Evolutionary conservation across 1,140 invertebrate genomes (phyloP).

Genomic region (Drosophila fuyamai): DNA sequence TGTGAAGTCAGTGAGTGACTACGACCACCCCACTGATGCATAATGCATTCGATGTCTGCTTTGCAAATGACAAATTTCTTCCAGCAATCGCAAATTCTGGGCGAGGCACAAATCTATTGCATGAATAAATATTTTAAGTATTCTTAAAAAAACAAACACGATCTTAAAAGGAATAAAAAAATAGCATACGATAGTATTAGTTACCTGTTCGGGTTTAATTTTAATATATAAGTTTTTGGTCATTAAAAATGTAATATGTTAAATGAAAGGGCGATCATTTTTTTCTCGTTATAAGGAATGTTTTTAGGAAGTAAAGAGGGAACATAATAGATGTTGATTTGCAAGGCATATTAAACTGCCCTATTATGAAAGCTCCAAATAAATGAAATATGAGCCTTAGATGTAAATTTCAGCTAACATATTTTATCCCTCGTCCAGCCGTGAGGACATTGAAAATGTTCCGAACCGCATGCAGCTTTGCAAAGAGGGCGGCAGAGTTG

Average conservation of each 20-base stretch:
- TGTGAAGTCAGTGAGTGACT: slow-evolving; percentile 22
- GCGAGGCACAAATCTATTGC: neutral
- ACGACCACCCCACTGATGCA: slow-evolving; percentile 9
- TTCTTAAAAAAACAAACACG: no score
- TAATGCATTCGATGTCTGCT: slow-evolving; percentile 37
- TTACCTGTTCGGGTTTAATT: no score
- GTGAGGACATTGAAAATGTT: slow-evolving; percentile 15
- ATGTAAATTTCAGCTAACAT: slow-evolving; percentile 2
- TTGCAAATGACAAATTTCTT: slow-evolving; percentile 39
- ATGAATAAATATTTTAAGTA: neutral
- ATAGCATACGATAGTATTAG: no score
- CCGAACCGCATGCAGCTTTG: slow-evolving; percentile 13
- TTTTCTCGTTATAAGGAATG: no score
- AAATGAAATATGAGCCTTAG: slow-evolving; percentile 9
- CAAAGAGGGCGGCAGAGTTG: slow-evolving; percentile 2
- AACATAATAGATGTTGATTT: no score
- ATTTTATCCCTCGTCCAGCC: neutral
- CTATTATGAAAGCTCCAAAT: neutral
- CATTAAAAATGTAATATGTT: no score
- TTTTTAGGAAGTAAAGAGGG: no score
- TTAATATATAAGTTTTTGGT: no score
- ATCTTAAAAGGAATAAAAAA: no score
- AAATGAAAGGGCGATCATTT: no score
- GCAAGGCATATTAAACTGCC: no score
- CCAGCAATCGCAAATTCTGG: slow-evolving; percentile 15